Base-by-base conservation (phyloP, 2,888 invertebrate species). In the Dascillus cervinus region DNA sequence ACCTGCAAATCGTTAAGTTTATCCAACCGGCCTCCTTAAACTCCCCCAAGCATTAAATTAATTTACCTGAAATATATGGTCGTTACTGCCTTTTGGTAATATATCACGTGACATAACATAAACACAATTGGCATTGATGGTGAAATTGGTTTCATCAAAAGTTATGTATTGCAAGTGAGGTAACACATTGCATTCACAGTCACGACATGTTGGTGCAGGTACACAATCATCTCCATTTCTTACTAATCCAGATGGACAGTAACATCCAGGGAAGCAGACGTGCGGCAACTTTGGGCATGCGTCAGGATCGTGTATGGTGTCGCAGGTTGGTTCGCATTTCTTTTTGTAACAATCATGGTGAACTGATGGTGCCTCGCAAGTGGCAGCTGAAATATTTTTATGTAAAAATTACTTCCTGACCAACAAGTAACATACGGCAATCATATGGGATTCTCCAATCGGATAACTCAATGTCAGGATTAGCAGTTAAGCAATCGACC, bases 81-180 rank as follows among this genome's bases (percentile, higher is more conserved):
- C 59, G 5, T 71, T 72, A 0, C 71, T 68, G 1, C 69, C 55
- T 22, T 69, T 67, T n/a, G 41, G 31, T 2, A 55, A 27, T 26
- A 70, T 64, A 59, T 82, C 79, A 15, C 82, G 65, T 0, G 87
- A 79, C 29, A 88, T 73, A 13, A 89, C 69, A 56, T 89, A 90
- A 0, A 85, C 85, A 59, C 92, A 92, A 58, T 86, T 86, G 3
- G 86, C 87, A 43, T 82, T 77, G 60, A 85, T 82, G 0, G 82
- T 82, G 46, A 83, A 79, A 49, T 82, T 80, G 39, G 73, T 77
- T 11, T 81, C 77, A 57, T 92, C 91, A 55, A 88, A 94, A 13
- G 84, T 86, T 35, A 79, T 71, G 61, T 85, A 88, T 52, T 87
- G 82, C 1, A 87, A 79, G 28, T 83, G 77, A 0, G 89, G 89